Conservation (phyloP, 2,113 vertebrate genomes). For the Scytalopus superciliaris region DNA sequence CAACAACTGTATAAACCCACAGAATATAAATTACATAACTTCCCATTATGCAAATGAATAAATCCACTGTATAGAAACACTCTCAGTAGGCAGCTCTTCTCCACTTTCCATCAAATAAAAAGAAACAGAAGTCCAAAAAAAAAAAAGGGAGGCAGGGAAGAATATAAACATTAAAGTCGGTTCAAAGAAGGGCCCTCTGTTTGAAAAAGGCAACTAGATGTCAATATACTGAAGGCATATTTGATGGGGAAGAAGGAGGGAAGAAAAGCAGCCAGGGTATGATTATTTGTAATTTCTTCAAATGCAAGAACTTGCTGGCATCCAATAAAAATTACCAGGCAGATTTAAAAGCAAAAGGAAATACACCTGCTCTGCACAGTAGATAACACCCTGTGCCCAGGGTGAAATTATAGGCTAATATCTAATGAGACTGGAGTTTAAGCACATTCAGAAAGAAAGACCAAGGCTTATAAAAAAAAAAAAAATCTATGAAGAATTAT, state of each 20-base stretch:
- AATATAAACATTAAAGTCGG: not conserved
- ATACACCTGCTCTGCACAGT: not conserved
- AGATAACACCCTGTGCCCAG: not conserved
- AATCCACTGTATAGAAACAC: not conserved
- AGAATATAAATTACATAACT: not conserved
- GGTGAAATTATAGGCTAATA: not conserved
- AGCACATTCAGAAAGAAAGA: not conserved
- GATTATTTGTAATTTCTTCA: not conserved
- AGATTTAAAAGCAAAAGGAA: not conserved
- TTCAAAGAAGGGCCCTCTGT: not conserved
- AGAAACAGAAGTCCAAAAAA: not conserved
- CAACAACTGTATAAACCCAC: not conserved
- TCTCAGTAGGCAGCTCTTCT: not conserved
- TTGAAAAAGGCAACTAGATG: not conserved
- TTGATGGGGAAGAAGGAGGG: not conserved
- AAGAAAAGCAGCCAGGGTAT: not conserved
- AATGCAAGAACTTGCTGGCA: not conserved
- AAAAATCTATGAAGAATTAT: not conserved
- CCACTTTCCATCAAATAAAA: not conserved
- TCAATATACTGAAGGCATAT: not conserved
- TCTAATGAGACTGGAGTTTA: not conserved
- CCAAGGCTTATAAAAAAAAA: not conserved
- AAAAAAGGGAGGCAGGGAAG: not conserved
- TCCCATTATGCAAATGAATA: not conserved
- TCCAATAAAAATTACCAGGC: not conserved